These are phyloP conservation scores for Heliocidaris erythrogramma DNA, from an alignment of 35 echinoderm and acorn worm genomes.

Conservation along the genomic window DNA sequence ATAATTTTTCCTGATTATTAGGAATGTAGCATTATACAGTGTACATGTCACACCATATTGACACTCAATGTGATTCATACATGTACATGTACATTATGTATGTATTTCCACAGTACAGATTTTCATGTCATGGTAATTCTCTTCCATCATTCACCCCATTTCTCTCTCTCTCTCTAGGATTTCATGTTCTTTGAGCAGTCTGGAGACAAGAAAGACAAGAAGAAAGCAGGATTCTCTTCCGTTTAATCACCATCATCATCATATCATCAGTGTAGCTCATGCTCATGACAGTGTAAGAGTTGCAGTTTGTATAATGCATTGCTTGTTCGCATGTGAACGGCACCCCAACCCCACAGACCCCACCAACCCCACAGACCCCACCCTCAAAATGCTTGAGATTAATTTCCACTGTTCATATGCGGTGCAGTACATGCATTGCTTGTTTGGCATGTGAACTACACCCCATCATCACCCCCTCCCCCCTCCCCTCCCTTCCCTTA, in stretches of 20 bases:
- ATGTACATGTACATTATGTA: no score
- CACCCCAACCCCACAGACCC: no score
- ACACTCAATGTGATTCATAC: no score
- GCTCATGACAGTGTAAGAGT: background rate
- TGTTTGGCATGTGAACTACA: background rate
- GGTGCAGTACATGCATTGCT: background rate
- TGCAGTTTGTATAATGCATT: no score
- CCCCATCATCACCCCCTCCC: no score
- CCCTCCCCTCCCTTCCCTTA: no score
- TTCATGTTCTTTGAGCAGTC: slow-evolving; percentile 99
- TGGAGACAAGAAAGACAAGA: slow-evolving; percentile 91
- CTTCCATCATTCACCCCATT: background rate
- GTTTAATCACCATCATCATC: background rate
- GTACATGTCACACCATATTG: no score
- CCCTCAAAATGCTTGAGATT: background rate
- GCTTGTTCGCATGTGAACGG: background rate
- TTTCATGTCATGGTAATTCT: no score
- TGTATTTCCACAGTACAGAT: no score
- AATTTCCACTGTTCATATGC: background rate
- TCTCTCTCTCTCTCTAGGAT: slow-evolving; percentile 68
- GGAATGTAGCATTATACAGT: no score
- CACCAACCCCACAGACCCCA: no score
- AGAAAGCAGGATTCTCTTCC: slow-evolving; percentile 73
- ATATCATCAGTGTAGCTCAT: background rate
- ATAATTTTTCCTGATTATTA: no score